Base-by-base conservation (phyloP, 30 jellyfish, hydroid and myxozoan genomes). In the Nemopilema nomurai region DNA sequence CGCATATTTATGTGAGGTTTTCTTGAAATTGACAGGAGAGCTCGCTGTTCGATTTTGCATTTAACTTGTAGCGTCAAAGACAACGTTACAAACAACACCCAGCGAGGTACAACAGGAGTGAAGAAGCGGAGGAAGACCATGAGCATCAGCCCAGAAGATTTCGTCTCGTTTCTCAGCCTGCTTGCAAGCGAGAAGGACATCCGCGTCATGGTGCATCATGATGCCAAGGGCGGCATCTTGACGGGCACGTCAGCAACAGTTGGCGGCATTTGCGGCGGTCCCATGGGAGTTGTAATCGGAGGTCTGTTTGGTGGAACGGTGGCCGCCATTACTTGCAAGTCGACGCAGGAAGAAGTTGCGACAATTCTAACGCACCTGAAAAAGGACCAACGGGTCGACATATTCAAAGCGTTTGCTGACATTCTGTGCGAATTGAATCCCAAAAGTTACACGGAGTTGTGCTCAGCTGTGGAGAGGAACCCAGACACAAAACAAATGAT, bases 231-330 rank as follows among this genome's bases (percentile, higher is more conserved):
- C 31, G 97, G 97, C 18, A 21, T 90, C 7, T 31, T 90, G 1
- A 84, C 97, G 0, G 97, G 97, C 52, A 90, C 97, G 16, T 90
- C 97, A 25, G 97, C 97, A 19, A 82, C 97, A 16, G 88, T 90
- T 41, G 97, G 97, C 18, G 97, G 97, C 21, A 74, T 90, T n/a
- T 90, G 90, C 29, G 94, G 89, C 31, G 97, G 97, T 16, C 97
- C 97, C 1, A 65, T 84, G 72, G 97, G 97, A 23, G 26, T 90
- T 27, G 67, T 90, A 9, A 17, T 90, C 49, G 94, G 97, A 65
- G 97, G 97, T 0, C 1, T 79, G 16, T 71, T 90, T 31, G 97
- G 97, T 23, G 94, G 97, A 1, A 90, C 97, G 19, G 87, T 90
- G 76, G 97, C 97, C 20, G 97, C 94, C 8, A 71, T 90, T 18